Evolutionary conservation across 2,888 invertebrate genomes (phyloP), one percentile per base, ranked within the genome.

Genomic region (Napeogenes inachia): DNA sequence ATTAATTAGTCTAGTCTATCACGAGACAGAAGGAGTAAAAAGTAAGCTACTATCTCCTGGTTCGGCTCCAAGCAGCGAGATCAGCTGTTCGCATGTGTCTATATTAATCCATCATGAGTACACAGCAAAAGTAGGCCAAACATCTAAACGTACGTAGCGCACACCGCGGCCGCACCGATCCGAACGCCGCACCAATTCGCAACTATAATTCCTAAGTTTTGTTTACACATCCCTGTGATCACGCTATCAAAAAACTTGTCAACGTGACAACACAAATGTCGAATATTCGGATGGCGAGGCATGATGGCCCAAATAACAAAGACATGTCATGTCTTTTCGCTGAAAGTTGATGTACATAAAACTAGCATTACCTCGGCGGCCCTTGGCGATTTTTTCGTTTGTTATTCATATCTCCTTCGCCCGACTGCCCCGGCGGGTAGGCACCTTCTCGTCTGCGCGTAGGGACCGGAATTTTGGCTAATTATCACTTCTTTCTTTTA

Each of bases 301-400:
- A 77, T 75, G 78, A 68, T 73, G 72, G 73, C 74, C 66, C 78
- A 73, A 83, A 85, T 79, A 89, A 89, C 89, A 89, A 89, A 89
- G 90, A 85, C 86, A 85, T 89, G 89, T 85, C 89, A 88, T 72
- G 50, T 30, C 67, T 74, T 68, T 69, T 70, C 76, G 72, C 76
- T 76, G 75, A 80, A 81, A 83, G 77, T 83, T 80, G 70, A 74
- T 76, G 75, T 76, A 77, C 75, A 72, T 78, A 83, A 50, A 76
- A 79, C 73, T 73, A 73, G 71, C 70, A 71, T 89, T 91, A 94
- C 94, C 95, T 94, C 82, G 94, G 92, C 78, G 94, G 92, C 82
- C 94, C 94, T 81, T 95, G 93, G 88, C 96, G 94, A 92, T 93
- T 95, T 92, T 96, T 96, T 90, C 95, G 94, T 91, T 95, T 95